Evolutionary conservation across 2,113 vertebrate genomes (phyloP).

Genomic region (Apus apus): DNA sequence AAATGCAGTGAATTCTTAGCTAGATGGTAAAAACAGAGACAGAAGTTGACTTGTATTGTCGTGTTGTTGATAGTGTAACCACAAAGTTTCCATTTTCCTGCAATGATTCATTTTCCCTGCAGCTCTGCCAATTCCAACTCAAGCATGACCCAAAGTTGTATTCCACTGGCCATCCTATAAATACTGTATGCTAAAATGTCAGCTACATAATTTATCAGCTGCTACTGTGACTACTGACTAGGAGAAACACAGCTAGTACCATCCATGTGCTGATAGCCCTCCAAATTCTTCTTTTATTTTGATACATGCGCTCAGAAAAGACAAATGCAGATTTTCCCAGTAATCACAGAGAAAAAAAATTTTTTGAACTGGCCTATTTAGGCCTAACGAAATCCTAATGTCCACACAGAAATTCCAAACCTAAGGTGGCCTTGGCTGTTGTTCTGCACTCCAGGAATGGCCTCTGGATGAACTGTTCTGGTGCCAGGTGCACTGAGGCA

Average conservation of each 20-base stretch:
- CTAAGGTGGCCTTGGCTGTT: background rate
- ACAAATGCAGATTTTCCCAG: background rate
- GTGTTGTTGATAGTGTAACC: background rate
- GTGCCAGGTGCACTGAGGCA: background rate
- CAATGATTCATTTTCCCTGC: background rate
- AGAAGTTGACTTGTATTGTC: background rate
- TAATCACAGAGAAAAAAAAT: background rate
- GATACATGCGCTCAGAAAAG: background rate
- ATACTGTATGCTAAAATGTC: background rate
- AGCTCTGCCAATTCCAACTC: background rate
- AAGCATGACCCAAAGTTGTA: background rate
- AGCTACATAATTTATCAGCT: background rate
- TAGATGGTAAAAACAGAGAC: background rate
- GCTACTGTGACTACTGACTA: background rate
- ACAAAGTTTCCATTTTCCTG: background rate
- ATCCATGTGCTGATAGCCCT: background rate
- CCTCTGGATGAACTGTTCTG: rapidly evolving
- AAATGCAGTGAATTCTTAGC: background rate
- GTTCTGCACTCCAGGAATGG: background rate
- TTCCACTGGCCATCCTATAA: background rate
- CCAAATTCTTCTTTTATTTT: background rate
- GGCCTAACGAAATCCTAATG: background rate
- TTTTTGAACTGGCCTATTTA: background rate
- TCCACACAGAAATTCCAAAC: background rate
- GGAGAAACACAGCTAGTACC: background rate